A percentile compares a stretch with the other conserved stretches of the same genome.
phyloP scores from a whole-genome alignment of 2,888 invertebrate species.

The Ganaspis brasiliensis region DNA sequence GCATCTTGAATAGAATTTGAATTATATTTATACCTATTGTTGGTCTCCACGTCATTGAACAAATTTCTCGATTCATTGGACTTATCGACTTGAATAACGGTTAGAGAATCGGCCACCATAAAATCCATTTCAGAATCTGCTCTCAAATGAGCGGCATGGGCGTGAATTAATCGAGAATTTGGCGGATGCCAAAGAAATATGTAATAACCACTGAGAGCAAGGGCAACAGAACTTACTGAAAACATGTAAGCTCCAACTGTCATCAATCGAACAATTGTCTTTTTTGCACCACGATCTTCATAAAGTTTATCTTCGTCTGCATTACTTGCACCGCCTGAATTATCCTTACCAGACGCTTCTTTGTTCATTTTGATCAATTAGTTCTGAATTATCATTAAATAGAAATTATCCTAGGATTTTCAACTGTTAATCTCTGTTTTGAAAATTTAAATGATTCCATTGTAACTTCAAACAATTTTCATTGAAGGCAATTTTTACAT shows the following conservation, averaged over 20 bases:
- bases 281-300: conserved; percentile 69
- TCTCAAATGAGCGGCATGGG: conserved; percentile 27
- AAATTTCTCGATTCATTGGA: not conserved
- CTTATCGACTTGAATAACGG: not conserved
- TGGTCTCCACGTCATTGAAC: not conserved
- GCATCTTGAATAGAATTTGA: not conserved
- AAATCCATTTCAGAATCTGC: conserved; percentile 23
- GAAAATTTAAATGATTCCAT: not conserved
- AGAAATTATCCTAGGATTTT: too few relatives aligned
- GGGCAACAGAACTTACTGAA: conserved; percentile 93
- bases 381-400: not conserved
- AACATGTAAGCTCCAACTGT: conserved; percentile 91
- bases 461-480: too few relatives aligned
- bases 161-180: conserved; percentile 77
- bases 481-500: not conserved
- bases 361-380: conserved; percentile 14
- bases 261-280: conserved; percentile 84
- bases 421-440: not conserved
- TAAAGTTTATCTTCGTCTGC: conserved; percentile 63
- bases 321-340: not conserved
- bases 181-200: conserved; percentile 91
- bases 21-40: conserved; percentile 5
- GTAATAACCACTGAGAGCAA: conserved; percentile 91
- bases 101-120: conserved; percentile 1
- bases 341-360: not conserved